These are phyloP conservation scores for Molossus molossus DNA, from an alignment of 2,797 vertebrate genomes.

Conservation along the genomic window DNA sequence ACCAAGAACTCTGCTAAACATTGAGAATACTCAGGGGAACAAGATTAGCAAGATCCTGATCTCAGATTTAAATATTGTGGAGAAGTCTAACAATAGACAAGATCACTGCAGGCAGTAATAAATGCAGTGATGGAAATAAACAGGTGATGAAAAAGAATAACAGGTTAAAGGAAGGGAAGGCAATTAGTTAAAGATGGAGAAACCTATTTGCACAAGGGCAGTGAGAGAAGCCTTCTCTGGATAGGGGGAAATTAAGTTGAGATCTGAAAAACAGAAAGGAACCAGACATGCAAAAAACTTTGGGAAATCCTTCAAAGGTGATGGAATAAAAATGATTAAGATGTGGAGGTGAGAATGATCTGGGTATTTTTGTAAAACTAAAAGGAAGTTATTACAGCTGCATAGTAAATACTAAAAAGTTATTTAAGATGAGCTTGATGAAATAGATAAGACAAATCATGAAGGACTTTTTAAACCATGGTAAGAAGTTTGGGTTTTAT, in stretches of 20 bases:
- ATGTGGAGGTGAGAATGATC: not conserved
- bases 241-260: not conserved
- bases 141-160: not conserved
- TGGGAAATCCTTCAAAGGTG: not conserved
- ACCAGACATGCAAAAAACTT: not conserved
- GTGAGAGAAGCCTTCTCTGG: not conserved
- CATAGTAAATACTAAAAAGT: conserved; percentile 9
- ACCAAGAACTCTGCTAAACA: not conserved
- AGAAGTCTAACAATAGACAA: not conserved
- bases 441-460: conserved; percentile 12
- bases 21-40: not conserved
- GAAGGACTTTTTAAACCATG: not conserved
- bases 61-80: not conserved
- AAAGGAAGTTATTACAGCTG: not conserved
- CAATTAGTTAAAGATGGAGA: not conserved
- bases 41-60: not conserved
- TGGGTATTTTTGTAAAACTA: conserved; percentile 22
- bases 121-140: conserved; percentile 21
- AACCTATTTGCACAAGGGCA: not conserved
- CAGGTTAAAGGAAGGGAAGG: not conserved
- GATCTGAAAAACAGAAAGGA: conserved; percentile 6
- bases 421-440: not conserved
- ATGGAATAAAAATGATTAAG: not conserved
- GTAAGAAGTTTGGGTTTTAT: not conserved
- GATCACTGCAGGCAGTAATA: not conserved